These are phyloP conservation scores for Coecobrya sp. DNA, from an alignment of 2,888 invertebrate genomes.

Conservation along the genomic window DNA sequence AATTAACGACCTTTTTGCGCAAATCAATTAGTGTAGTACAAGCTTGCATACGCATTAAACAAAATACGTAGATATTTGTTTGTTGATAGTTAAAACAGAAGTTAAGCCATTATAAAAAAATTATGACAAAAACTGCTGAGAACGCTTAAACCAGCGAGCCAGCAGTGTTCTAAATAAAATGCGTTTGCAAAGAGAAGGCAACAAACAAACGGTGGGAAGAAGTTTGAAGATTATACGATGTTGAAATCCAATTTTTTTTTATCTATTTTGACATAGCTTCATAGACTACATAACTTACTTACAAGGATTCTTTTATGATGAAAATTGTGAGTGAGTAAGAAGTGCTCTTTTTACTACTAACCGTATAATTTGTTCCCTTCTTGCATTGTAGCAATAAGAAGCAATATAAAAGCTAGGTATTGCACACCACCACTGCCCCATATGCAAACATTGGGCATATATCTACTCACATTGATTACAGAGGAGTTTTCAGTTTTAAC, in stretches of 20 bases:
- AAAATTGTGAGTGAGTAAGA: slow-evolving; percentile 6
- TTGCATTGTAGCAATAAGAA: neutral
- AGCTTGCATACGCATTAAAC: too few species aligned
- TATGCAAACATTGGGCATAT: neutral
- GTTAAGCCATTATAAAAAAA: too few species aligned
- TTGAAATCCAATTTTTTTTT: slow-evolving; percentile 13
- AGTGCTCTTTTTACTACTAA: neutral
- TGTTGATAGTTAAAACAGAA: too few species aligned
- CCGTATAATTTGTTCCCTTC: slow-evolving; percentile 17
- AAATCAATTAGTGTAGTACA: too few species aligned
- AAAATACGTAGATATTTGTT: too few species aligned
- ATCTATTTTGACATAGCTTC: slow-evolving; percentile 4
- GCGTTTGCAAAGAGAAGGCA: neutral
- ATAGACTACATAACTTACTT: neutral
- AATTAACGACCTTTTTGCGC: too few species aligned
- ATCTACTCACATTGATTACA: too few species aligned
- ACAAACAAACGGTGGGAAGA: neutral
- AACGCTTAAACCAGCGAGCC: too few species aligned
- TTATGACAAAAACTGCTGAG: neutral
- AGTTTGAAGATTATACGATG: slow-evolving; percentile 21
- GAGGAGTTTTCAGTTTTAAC: neutral
- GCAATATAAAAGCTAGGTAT: slow-evolving; percentile 6
- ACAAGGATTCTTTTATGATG: neutral
- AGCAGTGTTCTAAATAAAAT: too few species aligned
- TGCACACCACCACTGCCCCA: slow-evolving; percentile 9